Evolutionary conservation across 2,797 vertebrate genomes (phyloP).

Genomic region (Lithobates pipiens): DNA sequence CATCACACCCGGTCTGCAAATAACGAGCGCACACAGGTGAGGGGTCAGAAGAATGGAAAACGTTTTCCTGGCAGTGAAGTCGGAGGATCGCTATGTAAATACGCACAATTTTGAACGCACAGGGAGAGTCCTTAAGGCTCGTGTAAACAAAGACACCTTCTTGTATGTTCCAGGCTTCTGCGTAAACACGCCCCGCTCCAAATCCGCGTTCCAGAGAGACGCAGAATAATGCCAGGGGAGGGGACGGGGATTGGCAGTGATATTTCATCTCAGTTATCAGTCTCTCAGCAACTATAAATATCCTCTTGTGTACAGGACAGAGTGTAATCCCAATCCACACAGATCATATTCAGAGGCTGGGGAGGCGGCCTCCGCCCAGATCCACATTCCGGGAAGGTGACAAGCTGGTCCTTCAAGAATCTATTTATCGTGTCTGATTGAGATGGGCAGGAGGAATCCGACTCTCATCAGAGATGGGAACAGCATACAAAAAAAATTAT

Average conservation of each 20-base stretch:
- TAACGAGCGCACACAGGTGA: too few relatives aligned
- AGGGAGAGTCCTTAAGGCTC: neutral
- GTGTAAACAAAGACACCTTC: neutral
- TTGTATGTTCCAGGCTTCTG: neutral
- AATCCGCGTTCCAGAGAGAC: neutral
- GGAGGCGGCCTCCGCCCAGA: neutral
- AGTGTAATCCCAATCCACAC: neutral
- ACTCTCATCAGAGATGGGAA: too few relatives aligned
- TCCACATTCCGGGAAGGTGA: neutral
- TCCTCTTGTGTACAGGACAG: neutral
- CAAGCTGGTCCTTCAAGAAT: neutral
- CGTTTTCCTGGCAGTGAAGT: too few relatives aligned
- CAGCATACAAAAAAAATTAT: too few relatives aligned
- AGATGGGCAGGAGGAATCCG: too few relatives aligned
- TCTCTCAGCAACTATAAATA: neutral
- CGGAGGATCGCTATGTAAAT: neutral
- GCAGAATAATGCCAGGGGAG: neutral
- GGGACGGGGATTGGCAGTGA: neutral
- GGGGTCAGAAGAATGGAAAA: too few relatives aligned
- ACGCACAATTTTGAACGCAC: neutral
- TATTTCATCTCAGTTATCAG: neutral
- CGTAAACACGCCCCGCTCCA: neutral
- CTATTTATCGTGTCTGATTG: too few relatives aligned
- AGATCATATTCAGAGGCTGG: conserved; percentile 9
- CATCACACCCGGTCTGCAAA: too few relatives aligned